These are phyloP conservation scores for Tricholauxania praeusta DNA, from an alignment of 2,888 invertebrate species.

Conservation along the genomic window DNA sequence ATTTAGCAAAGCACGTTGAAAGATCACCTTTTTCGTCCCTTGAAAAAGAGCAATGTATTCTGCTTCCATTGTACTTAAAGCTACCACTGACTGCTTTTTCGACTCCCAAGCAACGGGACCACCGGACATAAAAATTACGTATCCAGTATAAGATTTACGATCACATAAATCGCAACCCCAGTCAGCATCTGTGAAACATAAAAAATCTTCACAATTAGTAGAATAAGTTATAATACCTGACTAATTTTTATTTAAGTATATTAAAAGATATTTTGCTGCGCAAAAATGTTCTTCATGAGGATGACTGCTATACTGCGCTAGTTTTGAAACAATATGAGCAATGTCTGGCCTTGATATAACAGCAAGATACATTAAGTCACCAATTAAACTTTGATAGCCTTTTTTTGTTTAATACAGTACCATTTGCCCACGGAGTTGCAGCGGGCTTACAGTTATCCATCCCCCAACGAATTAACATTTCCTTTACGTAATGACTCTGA, in stretches of 20 bases:
- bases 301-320: conserved; percentile 37
- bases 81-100: conserved; percentile 40
- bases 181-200: conserved; percentile 47
- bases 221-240: conserved; percentile 31
- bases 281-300: conserved; percentile 39
- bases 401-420: conserved; percentile 34
- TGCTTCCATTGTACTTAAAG: conserved; percentile 44
- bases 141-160: conserved; percentile 41
- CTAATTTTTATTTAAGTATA: conserved; percentile 40
- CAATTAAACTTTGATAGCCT: conserved; percentile 38
- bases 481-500: conserved; percentile 33
- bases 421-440: conserved; percentile 38
- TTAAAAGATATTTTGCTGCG: conserved; percentile 40
- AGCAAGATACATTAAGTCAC: conserved; percentile 36
- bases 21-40: conserved; percentile 40
- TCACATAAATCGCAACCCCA: conserved; percentile 43
- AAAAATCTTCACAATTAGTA: conserved; percentile 24
- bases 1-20: conserved; percentile 38
- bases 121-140: conserved; percentile 37
- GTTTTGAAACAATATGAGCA: conserved; percentile 34
- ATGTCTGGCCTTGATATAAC: conserved; percentile 40
- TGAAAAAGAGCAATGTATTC: conserved; percentile 46
- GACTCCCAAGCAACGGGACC: conserved; percentile 45
- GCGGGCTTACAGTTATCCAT: conserved; percentile 37
- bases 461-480: conserved; percentile 33